A percentile compares a stretch with the other conserved stretches of the same genome.
phyloP scores from a whole-genome alignment of 37 sponge, comb jelly and placozoan genomes.

The Amphimedon queenslandica region DNA sequence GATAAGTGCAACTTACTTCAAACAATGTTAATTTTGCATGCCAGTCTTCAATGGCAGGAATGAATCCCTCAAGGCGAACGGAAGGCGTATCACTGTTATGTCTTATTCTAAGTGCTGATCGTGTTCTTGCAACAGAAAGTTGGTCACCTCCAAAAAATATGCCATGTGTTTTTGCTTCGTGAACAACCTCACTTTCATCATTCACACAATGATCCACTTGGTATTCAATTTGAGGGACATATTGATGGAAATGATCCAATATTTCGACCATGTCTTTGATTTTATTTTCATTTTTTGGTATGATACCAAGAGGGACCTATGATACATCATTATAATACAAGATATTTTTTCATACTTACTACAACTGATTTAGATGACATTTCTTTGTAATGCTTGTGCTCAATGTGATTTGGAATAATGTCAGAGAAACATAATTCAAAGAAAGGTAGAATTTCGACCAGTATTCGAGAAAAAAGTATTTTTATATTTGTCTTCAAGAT shows the following conservation, averaged over 20 bases:
- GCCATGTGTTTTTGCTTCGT: neutral
- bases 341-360: neutral
- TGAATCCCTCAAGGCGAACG: constrained; percentile 12
- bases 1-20: constrained; percentile 7
- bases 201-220: neutral
- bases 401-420: neutral
- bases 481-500: neutral
- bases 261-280: neutral
- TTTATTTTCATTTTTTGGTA: constrained; percentile 3
- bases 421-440: neutral
- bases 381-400: constrained; percentile 5
- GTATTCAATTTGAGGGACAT: constrained; percentile 8
- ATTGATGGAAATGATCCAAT: neutral
- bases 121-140: constrained; percentile 12
- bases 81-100: constrained; percentile 5
- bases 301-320: constrained; percentile 10
- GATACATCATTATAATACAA: neutral
- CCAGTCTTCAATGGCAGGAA: constrained; percentile 27
- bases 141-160: constrained; percentile 8
- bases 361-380: constrained; percentile 15
- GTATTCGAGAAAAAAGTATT: neutral
- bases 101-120: constrained; percentile 6
- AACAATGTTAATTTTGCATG: constrained; percentile 23
- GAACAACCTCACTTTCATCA: neutral
- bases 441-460: neutral